Evolutionary conservation across 2,797 vertebrate genomes (phyloP), one percentile per base, ranked within the genome.

Genomic region (Pogoniulus pusillus): DNA sequence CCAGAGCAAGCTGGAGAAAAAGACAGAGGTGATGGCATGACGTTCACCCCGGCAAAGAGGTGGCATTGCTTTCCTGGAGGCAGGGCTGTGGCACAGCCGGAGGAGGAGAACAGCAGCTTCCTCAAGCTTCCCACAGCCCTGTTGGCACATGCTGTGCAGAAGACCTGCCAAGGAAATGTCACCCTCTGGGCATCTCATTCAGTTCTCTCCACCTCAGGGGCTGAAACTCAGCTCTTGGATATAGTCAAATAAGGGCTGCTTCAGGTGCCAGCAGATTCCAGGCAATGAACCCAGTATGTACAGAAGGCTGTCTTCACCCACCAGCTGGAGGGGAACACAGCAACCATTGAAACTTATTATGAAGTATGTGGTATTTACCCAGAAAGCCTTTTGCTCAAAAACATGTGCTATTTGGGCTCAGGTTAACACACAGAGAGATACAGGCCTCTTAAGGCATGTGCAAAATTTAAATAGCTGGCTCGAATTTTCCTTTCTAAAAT

Each of bases 321-420:
- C 73, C 66, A 91, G 66, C 75, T 88, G 77, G 30, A 91, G 34
- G 35, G 68, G n/a, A 90, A 96, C 95, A 93, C 85, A 90, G 93
- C 53, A 82, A 34, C 49, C 80, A 94, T 83, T 96, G 82, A 95
- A 81, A 62, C 7, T 64, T 84, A 63, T 34, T 58, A 81, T 60
- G 47, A 93, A 90, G 53, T 79, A 55, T 65, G 77, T 23, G 79
- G 43, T 78, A 72, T 95, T 93, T 93, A 85, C 58, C 57, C 49
- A 91, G 75, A 90, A 66, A 85, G 30, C 8, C 63, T 87, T 83
- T 79, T 84, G 57, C 62, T 90, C 63, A 63, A 95, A 87, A 64
- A 84, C 59, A 59, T 16, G 47, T 9, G 7, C 47, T 74, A 0
- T 95, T 94, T 89, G 75, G 43, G 51, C 63, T 87, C 81, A 70